Conservation (phyloP, 2,888 invertebrate genomes). For the Piscicola geometra region DNA sequence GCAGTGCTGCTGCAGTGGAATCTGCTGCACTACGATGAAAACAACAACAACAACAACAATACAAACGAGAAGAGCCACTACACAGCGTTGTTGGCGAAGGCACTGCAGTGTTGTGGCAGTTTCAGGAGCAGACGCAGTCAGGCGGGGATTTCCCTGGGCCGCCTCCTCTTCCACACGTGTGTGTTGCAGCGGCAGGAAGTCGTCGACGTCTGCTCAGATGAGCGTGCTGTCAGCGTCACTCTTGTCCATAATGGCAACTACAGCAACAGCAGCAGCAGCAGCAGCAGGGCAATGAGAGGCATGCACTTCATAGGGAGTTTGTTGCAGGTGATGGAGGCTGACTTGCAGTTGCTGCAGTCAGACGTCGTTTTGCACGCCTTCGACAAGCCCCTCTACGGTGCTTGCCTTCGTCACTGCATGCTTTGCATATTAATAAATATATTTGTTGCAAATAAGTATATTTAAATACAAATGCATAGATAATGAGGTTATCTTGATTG, state of each 20-base stretch:
- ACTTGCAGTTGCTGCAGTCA: not conserved
- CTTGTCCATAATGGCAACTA: not conserved
- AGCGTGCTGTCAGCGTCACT: not conserved
- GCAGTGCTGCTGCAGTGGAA: no score
- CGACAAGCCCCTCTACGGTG: not conserved
- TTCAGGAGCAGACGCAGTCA: conserved; percentile 64
- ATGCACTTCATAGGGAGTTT: not conserved
- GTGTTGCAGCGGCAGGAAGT: not conserved
- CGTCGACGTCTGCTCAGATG: not conserved
- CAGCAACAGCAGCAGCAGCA: not conserved
- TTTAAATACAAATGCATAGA: no score
- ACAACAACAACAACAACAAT: no score
- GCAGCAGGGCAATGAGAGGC: not conserved
- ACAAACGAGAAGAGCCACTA: no score
- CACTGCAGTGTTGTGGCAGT: conserved; percentile 59
- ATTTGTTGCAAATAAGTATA: no score
- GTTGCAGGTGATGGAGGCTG: not conserved
- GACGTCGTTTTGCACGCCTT: not conserved
- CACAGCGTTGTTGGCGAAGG: conserved; percentile 41
- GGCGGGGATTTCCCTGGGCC: conserved; percentile 62
- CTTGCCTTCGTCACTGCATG: not conserved
- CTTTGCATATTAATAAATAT: no score
- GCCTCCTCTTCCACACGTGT: conserved; percentile 55
- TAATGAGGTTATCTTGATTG: no score
- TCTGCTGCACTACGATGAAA: no score